Base-by-base conservation (phyloP, 2,888 invertebrate species). In the Seira ritae region DNA sequence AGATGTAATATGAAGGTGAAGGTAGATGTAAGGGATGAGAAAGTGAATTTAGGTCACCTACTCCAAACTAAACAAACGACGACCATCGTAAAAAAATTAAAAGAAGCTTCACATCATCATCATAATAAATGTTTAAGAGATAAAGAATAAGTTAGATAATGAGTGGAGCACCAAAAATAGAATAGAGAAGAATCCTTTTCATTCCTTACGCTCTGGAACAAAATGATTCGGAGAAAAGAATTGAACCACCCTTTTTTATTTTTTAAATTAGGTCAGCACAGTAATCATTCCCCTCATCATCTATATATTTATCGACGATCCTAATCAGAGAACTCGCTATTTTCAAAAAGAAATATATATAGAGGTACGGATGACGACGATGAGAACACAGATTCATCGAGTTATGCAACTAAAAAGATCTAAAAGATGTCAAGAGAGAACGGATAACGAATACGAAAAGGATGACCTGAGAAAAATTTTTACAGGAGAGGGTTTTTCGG, bases 11-110 rank as follows among this genome's bases (percentile, higher is more conserved):
- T n/a, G n/a, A n/a, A n/a, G n/a, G n/a, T n/a, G n/a, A n/a, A n/a
- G n/a, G n/a, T 22, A 37, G 24, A 17, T 42, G 24, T 69, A 69
- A 37, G 31, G 24, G 69, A 69, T 69, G 69, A 24, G 42, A 69
- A 69, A 69, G 24, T n/a, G 24, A 37, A 24, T 67, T 24, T 24
- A 20, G 22, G 22, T 67, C 23, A 22, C 67, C 31, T 22, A 12
- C 15, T 19, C n/a, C 4, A 10, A 19, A 19, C n/a, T 10, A 67
- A 24, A 6, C 8, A 67, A 62, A 20, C 20, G 62, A 62, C 19
- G 62, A 20, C 19, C 67, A 10, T 60, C n/a, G n/a, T n/a, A n/a
- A n/a, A 60, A 60, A 60, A 60, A 60, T 60, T 60, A n/a, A n/a
- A 60, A 60, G n/a, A 60, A 60, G 60, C 60, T 10, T n/a, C 10